Base-by-base conservation (phyloP, 2,797 vertebrate genomes). In the Coranthus polyacanthus region DNA sequence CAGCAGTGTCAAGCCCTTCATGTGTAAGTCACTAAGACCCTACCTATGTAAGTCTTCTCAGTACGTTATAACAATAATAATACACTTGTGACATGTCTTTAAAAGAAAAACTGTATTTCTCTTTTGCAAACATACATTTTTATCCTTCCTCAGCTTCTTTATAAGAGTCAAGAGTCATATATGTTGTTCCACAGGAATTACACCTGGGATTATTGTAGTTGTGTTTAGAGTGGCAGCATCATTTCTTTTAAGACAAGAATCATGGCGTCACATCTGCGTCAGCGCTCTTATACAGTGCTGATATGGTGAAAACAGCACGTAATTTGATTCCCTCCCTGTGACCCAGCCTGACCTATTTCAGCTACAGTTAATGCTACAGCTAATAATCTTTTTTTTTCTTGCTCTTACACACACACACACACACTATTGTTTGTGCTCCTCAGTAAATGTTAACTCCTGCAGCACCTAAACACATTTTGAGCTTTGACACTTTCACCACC, bases 1-100 rank as follows among this genome's bases (percentile, higher is more conserved):
- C 96, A 99, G 98, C 95, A 99, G 98, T 94, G 98, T 99, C 96
- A 99, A 99, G 95, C 98, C 98, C 94, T 99, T 99, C 93, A 98
- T 98, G 96, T 99, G 98, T 99, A 98, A 99, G 98, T 98, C 93
- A 93, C 91, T 93, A 93, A 92, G 92, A 93, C 92, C 92, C 91
- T 94, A 93, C 93, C 93, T 94, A 94, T 94, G 93, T 95, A 94
- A 94, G 93, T 94, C 91, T 93, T 53, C 79, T 85, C 89, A 88
- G 87, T 88, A 90, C 82, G 83, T 89, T 89, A 87, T 78, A 83
- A 92, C 77, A 84, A 88, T 78, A 74, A 83, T 49, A 79, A 68
- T 71, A 78, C 85, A 81, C 55, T 81, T 92, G 73, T 89, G 67
- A 83, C 72, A 66, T 88, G 83, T 72, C 58, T 81, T 73, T 57